Conservation (phyloP, 2,888 invertebrate genomes). For the Eristalinus aeneus region DNA sequence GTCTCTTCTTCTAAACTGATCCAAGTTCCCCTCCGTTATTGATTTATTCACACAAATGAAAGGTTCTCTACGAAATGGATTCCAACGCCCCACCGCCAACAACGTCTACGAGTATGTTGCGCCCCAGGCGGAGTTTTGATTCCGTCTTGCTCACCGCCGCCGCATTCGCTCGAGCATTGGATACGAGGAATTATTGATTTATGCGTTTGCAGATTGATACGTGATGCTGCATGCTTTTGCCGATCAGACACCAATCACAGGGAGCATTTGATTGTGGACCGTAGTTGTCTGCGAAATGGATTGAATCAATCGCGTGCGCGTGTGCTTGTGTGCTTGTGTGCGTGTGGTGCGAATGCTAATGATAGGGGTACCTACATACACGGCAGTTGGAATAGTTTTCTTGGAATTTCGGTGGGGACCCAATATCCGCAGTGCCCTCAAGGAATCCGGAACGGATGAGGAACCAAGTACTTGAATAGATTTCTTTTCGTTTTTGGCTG, state of each 20-base stretch:
- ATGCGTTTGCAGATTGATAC: constrained; percentile 72
- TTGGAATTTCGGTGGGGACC: constrained; percentile 20
- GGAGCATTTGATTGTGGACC: constrained; percentile 6
- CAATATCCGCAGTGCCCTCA: constrained; percentile 13
- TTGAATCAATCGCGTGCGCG: constrained; percentile 48
- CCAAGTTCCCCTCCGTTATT: not conserved
- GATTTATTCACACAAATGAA: constrained; percentile 49
- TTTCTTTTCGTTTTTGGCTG: not conserved
- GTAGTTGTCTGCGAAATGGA: constrained; percentile 7
- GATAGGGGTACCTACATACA: constrained; percentile 44
- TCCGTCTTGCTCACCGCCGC: constrained; percentile 4
- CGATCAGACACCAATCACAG: constrained; percentile 43
- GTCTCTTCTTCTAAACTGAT: not conserved
- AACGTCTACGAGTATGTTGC: not conserved
- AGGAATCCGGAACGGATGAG: constrained; percentile 28
- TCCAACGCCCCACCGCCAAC: constrained; percentile 8
- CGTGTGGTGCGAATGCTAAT: constrained; percentile 45
- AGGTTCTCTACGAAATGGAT: constrained; percentile 43
- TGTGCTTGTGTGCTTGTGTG: constrained; percentile 32
- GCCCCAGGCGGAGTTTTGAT: constrained; percentile 42
- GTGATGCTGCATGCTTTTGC: constrained; percentile 52
- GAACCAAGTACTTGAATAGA: constrained; percentile 1
- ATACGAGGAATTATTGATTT: constrained; percentile 70
- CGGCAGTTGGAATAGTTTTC: constrained; percentile 28
- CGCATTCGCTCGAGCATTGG: constrained; percentile 37